These are phyloP conservation scores for Lasioglossum zephyrum DNA, from an alignment of 2,888 invertebrate genomes.

Conservation along the genomic window DNA sequence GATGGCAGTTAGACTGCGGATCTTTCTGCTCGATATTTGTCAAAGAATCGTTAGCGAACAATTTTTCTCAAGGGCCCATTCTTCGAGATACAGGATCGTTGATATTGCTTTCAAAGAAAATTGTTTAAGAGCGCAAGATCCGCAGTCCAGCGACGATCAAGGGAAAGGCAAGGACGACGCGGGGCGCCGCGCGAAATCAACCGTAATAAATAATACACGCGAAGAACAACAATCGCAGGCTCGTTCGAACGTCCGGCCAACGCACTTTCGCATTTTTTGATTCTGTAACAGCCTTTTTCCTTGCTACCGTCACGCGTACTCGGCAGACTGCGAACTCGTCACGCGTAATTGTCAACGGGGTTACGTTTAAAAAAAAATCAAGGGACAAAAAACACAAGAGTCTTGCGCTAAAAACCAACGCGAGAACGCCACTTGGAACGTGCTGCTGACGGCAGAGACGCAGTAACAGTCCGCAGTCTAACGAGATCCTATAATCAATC, in stretches of 20 bases:
- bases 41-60: background rate
- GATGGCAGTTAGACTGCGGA: conserved; percentile 35
- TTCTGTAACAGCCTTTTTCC: conserved; percentile 45
- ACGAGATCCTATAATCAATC: background rate
- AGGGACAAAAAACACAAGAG: background rate
- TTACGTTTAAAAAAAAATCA: background rate
- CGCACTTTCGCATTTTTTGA: conserved; percentile 25
- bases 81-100: background rate
- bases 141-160: conserved; percentile 15
- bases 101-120: background rate
- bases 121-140: background rate
- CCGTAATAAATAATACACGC: conserved; percentile 40
- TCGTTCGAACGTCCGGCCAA: conserved; percentile 17
- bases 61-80: background rate
- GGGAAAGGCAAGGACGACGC: conserved; percentile 31
- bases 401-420: background rate
- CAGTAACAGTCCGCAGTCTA: background rate
- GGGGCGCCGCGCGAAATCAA: background rate
- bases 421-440: background rate
- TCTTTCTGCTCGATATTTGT: background rate
- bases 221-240: conserved; percentile 13
- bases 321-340: background rate
- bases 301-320: background rate
- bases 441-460: background rate
- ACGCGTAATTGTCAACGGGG: background rate